Conservation (phyloP, 2,797 vertebrate species). For the Sebastes minor region DNA sequence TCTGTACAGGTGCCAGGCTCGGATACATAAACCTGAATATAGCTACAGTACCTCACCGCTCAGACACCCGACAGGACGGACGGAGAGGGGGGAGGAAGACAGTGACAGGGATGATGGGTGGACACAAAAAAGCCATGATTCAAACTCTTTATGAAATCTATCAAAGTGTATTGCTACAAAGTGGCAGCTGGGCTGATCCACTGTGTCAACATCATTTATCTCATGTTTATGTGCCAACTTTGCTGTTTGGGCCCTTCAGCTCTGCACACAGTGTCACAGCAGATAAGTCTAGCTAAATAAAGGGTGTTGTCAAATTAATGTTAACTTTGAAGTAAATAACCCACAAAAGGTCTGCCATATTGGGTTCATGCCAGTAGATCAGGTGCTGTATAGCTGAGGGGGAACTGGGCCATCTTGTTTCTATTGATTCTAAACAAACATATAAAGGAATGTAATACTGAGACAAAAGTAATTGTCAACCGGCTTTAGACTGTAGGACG, state of each 20-base stretch:
- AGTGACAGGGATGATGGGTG: constrained; percentile 52
- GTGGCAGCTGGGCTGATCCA: constrained; percentile 51
- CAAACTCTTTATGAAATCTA: constrained; percentile 57
- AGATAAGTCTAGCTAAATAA: constrained; percentile 7
- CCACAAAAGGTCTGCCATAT: neutral
- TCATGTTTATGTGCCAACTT: constrained; percentile 39
- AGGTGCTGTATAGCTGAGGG: neutral
- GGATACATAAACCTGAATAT: constrained; percentile 48
- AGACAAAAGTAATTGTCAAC: neutral
- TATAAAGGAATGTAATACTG: neutral
- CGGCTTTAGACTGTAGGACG: neutral
- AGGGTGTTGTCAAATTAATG: constrained; percentile 26
- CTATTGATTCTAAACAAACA: neutral
- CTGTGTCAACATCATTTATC: constrained; percentile 54
- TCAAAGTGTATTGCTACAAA: constrained; percentile 44
- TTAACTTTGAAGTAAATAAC: constrained; percentile 14
- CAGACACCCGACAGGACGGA: constrained; percentile 21
- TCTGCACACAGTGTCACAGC: constrained; percentile 7
- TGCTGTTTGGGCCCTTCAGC: constrained; percentile 15
- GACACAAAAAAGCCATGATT: constrained; percentile 42
- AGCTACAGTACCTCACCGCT: constrained; percentile 34
- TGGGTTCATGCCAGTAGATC: neutral
- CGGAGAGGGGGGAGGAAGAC: neutral
- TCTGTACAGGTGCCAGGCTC: constrained; percentile 69
- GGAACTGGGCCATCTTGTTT: neutral